phyloP scores from a whole-genome alignment of 2,113 vertebrate genomes.

The Neodon shergylaensis region DNA sequence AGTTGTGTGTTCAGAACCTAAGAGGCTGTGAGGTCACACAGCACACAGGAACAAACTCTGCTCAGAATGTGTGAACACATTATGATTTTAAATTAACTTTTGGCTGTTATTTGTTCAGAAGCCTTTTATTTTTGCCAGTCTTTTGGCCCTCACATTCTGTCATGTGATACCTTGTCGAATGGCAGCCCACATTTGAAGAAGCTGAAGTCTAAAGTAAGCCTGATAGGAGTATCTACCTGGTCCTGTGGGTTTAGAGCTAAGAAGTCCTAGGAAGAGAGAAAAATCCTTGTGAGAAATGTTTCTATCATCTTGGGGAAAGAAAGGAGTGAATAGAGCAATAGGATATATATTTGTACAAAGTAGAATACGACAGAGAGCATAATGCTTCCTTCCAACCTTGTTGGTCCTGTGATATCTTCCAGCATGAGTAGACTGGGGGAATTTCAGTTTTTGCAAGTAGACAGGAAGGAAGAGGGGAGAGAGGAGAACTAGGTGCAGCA shows the following conservation, averaged over 20 bases:
- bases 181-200: not conserved
- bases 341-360: not conserved
- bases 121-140: not conserved
- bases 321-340: not conserved
- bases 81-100: not conserved
- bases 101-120: not conserved
- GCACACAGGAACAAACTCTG: not conserved
- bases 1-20: not conserved
- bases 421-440: not conserved
- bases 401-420: not conserved
- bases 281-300: not conserved
- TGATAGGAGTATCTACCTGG: not conserved
- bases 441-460: conserved; percentile 26
- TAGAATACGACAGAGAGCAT: not conserved
- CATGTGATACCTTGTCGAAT: not conserved
- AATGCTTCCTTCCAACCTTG: not conserved
- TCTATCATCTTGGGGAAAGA: not conserved
- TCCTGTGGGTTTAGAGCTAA: not conserved
- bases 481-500: too few relatives aligned
- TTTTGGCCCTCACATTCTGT: not conserved
- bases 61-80: not conserved
- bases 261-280: not conserved
- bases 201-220: not conserved
- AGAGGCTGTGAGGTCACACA: not conserved
- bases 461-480: not conserved